Evolutionary conservation across 2,113 vertebrate genomes (phyloP).

Genomic region (Daubentonia madagascariensis): DNA sequence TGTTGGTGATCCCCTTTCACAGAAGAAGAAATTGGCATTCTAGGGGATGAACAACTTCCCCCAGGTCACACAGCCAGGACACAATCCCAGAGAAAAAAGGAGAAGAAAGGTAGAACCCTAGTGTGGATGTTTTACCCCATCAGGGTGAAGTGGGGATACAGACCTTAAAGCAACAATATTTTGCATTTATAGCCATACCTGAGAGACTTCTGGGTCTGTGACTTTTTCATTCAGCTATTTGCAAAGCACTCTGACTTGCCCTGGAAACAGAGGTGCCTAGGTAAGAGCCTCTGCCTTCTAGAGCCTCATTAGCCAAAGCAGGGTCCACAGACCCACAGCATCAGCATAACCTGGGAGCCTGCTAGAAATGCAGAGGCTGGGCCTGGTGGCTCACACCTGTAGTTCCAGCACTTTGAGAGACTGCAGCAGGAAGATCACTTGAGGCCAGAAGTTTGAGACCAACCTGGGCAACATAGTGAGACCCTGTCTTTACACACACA

Average conservation of each 20-base stretch:
- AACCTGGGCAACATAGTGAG: too few species aligned
- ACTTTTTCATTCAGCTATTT: neutral
- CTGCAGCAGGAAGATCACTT: too few species aligned
- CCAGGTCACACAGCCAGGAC: neutral
- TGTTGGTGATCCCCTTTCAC: neutral
- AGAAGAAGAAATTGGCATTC: neutral
- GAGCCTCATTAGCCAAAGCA: neutral
- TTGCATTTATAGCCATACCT: neutral
- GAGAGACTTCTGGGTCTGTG: neutral
- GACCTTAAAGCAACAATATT: neutral
- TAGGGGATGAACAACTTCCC: neutral
- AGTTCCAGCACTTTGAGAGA: too few species aligned
- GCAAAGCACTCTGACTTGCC: neutral
- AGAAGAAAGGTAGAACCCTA: neutral
- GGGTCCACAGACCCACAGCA: neutral
- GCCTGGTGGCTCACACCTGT: too few species aligned
- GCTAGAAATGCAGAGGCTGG: neutral
- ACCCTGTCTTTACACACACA: too few species aligned
- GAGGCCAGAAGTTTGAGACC: too few species aligned
- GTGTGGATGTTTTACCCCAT: neutral
- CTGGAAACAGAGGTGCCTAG: neutral
- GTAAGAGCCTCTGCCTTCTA: neutral
- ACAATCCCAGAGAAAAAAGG: neutral
- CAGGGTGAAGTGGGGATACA: rapidly evolving
- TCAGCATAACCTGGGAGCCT: too few species aligned